A percentile compares a stretch with the other conserved stretches of the same genome.
phyloP scores from a whole-genome alignment of 2,888 invertebrate genomes.

The Epistrophella euchroma region DNA sequence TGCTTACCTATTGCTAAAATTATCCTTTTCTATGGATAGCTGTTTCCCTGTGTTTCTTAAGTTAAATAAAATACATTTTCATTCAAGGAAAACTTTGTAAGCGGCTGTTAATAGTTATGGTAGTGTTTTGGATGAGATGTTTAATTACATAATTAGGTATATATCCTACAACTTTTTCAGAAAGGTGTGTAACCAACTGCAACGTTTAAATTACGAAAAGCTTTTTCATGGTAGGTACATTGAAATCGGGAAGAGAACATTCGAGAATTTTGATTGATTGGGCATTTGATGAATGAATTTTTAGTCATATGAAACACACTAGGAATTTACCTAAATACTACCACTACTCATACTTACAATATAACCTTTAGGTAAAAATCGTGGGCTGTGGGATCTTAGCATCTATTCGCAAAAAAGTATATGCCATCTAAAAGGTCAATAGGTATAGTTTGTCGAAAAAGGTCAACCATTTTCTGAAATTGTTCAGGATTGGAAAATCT shows the following conservation, averaged over 20 bases:
- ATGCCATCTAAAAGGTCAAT: too few species aligned
- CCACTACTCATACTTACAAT: too few species aligned
- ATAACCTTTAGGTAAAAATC: too few species aligned
- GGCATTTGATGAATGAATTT: background rate
- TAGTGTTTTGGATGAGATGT: constrained; percentile 13
- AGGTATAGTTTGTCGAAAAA: too few species aligned
- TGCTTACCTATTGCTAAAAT: constrained; percentile 45
- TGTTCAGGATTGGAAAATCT: too few species aligned
- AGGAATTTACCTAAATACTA: too few species aligned
- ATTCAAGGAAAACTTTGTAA: background rate
- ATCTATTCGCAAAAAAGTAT: too few species aligned
- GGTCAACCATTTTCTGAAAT: too few species aligned
- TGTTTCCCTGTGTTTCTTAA: constrained; percentile 10
- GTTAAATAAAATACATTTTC: background rate
- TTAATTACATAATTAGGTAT: constrained; percentile 16
- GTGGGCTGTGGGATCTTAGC: too few species aligned
- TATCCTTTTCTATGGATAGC: constrained; percentile 10
- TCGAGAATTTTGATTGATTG: background rate
- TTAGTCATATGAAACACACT: too few species aligned
- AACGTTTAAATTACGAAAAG: background rate
- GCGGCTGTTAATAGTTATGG: constrained; percentile 39
- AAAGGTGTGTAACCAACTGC: background rate
- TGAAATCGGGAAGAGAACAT: background rate
- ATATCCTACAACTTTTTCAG: background rate
- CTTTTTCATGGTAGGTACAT: background rate